Conservation (phyloP, 2,113 vertebrate species). For the Hypocryptadius cinnamomeus region DNA sequence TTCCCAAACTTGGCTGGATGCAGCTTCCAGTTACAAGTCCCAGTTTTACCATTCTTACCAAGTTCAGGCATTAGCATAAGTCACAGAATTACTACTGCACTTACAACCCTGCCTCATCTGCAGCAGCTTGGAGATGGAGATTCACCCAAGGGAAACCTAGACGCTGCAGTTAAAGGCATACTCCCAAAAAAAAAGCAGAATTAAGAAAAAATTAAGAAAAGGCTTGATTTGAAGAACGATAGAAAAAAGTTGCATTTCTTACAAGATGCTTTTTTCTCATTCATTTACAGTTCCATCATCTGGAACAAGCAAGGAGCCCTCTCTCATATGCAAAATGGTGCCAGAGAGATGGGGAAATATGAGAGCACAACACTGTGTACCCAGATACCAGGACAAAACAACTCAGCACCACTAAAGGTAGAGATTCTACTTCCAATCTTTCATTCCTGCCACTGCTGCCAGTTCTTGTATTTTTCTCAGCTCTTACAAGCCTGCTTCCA, state of each 20-base stretch:
- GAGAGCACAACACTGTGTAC: not conserved
- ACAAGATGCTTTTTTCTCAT: too few species aligned
- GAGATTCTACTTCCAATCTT: not conserved
- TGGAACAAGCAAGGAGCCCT: not conserved
- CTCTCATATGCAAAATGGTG: not conserved
- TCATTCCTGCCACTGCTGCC: not conserved
- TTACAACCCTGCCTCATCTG: not conserved
- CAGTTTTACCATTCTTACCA: not conserved
- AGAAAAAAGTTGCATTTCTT: too few species aligned
- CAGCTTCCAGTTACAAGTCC: not conserved
- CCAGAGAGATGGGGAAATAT: not conserved
- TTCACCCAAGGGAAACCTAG: not conserved
- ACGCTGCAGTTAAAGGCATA: not conserved
- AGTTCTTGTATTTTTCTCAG: not conserved
- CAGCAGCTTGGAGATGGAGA: not conserved
- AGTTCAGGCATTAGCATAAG: not conserved
- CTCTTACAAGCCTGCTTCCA: not conserved
- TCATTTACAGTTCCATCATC: not conserved
- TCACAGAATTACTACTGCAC: not conserved
- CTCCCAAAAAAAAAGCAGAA: not conserved
- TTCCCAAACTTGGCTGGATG: not conserved
- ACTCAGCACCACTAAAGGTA: not conserved
- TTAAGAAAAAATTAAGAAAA: not conserved
- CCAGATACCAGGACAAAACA: not conserved
- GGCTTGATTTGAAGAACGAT: not conserved